These are phyloP conservation scores for cattle (Bos taurus) DNA, from an alignment of 2,113 vertebrate genomes.

Conservation along the genomic window ARS-UCD2.0 NC_037344.1:36519501-36520000, in stretches of 20 bases:
- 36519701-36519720: background rate
- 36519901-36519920: slow-evolving; percentile 40
- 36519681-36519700: background rate
- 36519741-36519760: background rate
- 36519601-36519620: background rate
- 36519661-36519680: background rate
- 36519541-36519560: background rate
- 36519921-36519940: background rate
- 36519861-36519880: slow-evolving; percentile 15
- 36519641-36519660: background rate
- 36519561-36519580: background rate
- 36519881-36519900: slow-evolving; percentile 53
- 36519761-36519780: background rate
- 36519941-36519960: slow-evolving; percentile 20
- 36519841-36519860: background rate
- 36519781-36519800: slow-evolving; percentile 20
- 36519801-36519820: background rate
- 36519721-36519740: background rate
- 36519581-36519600: background rate
- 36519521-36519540: background rate
- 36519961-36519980: background rate
- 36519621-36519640: background rate
- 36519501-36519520: background rate
- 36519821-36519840: slow-evolving; percentile 41
- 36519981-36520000: background rate